These are phyloP conservation scores for Coboldia fuscipes DNA, from an alignment of 1,140 invertebrate species.

Conservation along the genomic window DNA sequence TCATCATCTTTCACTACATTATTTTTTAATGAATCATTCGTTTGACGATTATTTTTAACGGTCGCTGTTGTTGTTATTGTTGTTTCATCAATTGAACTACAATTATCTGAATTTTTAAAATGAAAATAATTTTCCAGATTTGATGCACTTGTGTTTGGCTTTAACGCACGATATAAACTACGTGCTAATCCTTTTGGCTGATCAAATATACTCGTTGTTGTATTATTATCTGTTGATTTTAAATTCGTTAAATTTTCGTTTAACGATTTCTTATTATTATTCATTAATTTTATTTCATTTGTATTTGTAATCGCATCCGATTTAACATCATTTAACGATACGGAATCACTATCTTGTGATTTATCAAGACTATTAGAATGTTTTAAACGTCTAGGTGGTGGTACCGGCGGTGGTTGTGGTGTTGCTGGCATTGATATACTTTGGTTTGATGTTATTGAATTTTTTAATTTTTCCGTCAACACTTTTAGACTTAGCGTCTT, in stretches of 20 bases:
- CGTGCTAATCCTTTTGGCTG: too few relatives aligned
- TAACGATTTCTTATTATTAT: too few relatives aligned
- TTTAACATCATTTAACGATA: too few relatives aligned
- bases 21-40: neutral
- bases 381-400: slow-evolving; percentile 14
- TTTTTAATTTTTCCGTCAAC: slow-evolving; percentile 48
- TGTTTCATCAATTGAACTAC: slow-evolving; percentile 7
- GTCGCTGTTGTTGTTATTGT: neutral
- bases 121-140: slow-evolving; percentile 15
- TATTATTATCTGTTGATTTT: too few relatives aligned
- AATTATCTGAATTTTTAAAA: too few relatives aligned
- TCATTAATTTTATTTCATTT: too few relatives aligned
- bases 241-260: too few relatives aligned
- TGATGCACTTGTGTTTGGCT: slow-evolving; percentile 20
- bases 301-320: too few relatives aligned
- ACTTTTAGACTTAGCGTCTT: slow-evolving; percentile 48
- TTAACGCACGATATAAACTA: neutral
- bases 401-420: slow-evolving; percentile 19
- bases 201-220: neutral
- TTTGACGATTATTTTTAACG: neutral
- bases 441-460: slow-evolving; percentile 19
- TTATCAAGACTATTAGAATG: slow-evolving; percentile 1
- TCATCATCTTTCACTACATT: slow-evolving; percentile 3
- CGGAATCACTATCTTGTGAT: too few relatives aligned
- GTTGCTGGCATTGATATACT: slow-evolving; percentile 18